Conservation (phyloP, 2,888 invertebrate genomes). For the Hyposoter didymator region DNA sequence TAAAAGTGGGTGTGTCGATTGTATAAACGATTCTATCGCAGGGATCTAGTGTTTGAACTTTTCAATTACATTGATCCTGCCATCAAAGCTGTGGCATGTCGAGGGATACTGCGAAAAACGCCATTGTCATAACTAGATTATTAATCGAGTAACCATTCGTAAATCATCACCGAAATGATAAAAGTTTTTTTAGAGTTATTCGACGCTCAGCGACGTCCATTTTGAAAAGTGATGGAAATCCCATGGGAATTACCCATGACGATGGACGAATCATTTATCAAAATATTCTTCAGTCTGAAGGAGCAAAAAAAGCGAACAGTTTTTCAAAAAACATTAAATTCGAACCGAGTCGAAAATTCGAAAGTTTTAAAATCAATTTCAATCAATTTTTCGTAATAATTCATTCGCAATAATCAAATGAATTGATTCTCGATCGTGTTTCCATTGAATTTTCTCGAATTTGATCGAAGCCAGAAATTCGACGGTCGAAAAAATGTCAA, state of each 20-base stretch:
- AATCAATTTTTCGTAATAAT: too few relatives aligned
- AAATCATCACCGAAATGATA: background rate
- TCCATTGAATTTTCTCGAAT: background rate
- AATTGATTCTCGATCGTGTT: background rate
- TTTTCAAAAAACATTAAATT: background rate
- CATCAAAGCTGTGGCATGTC: background rate
- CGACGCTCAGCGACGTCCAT: background rate
- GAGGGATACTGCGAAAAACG: background rate
- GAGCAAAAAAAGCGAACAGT: background rate
- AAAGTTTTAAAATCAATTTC: too few relatives aligned
- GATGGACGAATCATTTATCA: background rate
- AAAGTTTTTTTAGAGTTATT: background rate
- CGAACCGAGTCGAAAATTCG: background rate
- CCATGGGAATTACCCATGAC: background rate
- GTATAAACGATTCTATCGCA: background rate
- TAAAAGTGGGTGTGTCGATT: background rate
- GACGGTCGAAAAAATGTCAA: background rate
- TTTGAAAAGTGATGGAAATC: background rate
- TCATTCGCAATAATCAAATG: background rate
- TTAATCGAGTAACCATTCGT: background rate
- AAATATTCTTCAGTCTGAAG: background rate
- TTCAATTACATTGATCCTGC: background rate
- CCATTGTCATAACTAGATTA: background rate
- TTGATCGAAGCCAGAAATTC: background rate
- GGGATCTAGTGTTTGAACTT: background rate